Percentiles rank a stretch among this genome's conserved stretches.
These are phyloP conservation scores for Conomelus anceps DNA, from an alignment of 2,888 invertebrate species.

Conservation along the genomic window DNA sequence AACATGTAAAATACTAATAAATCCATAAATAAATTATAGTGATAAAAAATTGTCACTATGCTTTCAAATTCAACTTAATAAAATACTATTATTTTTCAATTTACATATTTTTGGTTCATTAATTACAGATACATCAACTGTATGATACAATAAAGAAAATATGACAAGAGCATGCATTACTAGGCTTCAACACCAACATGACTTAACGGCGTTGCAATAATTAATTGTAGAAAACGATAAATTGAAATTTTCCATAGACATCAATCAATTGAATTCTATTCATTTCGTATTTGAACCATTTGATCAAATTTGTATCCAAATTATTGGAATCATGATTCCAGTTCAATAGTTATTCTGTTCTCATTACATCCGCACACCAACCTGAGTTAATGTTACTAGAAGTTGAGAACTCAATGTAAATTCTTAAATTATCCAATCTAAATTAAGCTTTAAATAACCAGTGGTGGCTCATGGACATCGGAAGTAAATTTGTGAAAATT, in stretches of 20 bases:
- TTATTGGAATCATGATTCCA: background rate
- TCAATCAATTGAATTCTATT: background rate
- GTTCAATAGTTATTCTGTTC: background rate
- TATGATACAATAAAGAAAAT: background rate
- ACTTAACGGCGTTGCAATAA: background rate
- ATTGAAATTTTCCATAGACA: background rate
- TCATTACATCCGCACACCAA: background rate
- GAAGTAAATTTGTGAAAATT: background rate
- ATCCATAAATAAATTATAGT: background rate
- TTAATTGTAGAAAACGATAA: background rate
- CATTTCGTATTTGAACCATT: background rate
- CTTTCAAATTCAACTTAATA: background rate
- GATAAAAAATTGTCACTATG: background rate
- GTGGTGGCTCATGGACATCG: background rate
- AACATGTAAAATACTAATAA: background rate
- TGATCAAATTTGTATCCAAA: background rate
- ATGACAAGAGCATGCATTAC: background rate
- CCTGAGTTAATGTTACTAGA: background rate
- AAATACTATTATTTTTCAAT: background rate
- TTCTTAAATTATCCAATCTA: background rate
- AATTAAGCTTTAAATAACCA: background rate
- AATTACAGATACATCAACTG: background rate
- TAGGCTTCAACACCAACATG: background rate
- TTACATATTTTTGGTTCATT: background rate
- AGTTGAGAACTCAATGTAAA: background rate